phyloP scores from a whole-genome alignment of 2,113 vertebrate species.

The Seriola dumerili region DNA sequence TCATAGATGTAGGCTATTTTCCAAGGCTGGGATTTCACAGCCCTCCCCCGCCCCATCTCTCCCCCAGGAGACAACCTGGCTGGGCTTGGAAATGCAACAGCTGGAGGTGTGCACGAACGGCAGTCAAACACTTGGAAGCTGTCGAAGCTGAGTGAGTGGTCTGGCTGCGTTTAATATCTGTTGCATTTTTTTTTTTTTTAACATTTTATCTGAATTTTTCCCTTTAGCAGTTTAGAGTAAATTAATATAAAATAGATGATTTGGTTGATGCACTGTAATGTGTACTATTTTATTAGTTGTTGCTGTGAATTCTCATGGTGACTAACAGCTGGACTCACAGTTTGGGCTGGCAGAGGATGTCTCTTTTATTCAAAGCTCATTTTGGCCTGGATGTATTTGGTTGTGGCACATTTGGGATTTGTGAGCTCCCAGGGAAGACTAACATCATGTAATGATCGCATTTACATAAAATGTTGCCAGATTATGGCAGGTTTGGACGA shows the following conservation, averaged over 20 bases:
- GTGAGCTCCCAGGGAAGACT: neutral
- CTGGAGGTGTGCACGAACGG: constrained; percentile 40
- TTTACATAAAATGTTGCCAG: constrained; percentile 21
- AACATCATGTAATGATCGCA: constrained; percentile 11
- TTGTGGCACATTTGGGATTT: neutral
- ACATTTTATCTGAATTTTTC: neutral
- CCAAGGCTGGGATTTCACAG: constrained; percentile 9
- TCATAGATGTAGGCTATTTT: constrained; percentile 40
- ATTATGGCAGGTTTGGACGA: neutral
- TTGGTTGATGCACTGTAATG: neutral
- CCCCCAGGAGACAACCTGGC: constrained; percentile 21
- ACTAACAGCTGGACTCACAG: constrained; percentile 8
- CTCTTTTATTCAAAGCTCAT: constrained; percentile 14
- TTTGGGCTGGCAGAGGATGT: constrained; percentile 1
- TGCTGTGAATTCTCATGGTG: neutral
- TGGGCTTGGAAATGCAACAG: constrained; percentile 24
- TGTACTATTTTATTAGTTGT: neutral
- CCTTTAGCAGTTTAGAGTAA: neutral
- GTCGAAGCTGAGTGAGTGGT: constrained; percentile 23
- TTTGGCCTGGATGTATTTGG: neutral
- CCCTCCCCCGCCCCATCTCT: neutral
- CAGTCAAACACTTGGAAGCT: constrained; percentile 28
- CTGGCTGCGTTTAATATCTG: neutral
- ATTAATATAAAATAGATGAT: neutral
- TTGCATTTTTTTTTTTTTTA: neutral